Conservation (phyloP, 2,888 invertebrate genomes). For the Caenorhabditis sp. region DNA sequence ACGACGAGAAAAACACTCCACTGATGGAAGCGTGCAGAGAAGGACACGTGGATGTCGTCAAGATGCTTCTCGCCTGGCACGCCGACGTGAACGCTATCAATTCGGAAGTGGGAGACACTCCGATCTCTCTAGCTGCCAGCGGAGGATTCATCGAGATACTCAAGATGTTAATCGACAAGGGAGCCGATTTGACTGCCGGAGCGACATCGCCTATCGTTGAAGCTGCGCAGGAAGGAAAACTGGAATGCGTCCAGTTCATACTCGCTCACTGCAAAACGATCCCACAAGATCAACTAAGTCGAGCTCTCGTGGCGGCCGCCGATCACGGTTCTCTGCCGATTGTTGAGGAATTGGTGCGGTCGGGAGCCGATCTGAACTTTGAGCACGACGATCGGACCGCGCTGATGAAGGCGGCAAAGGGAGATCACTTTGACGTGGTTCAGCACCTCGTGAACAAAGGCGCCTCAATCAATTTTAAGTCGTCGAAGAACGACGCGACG, state of each 20-base stretch:
- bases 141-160: constrained; percentile 91
- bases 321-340: constrained; percentile 84
- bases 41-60: constrained; percentile 85
- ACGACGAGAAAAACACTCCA: constrained; percentile 99
- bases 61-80: constrained; percentile 85
- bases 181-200: constrained; percentile 93
- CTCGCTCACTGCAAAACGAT: constrained; percentile 64
- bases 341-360: constrained; percentile 90
- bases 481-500: constrained; percentile 88
- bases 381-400: constrained; percentile 97
- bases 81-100: constrained; percentile 98
- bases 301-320: constrained; percentile 31
- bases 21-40: constrained; percentile 99
- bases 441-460: constrained; percentile 93
- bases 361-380: constrained; percentile 91
- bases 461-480: constrained; percentile 85
- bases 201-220: constrained; percentile 98
- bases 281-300: constrained; percentile 38
- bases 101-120: constrained; percentile 98
- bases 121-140: constrained; percentile 92
- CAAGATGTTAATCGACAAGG: constrained; percentile 93
- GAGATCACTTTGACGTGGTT: constrained; percentile 95
- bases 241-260: constrained; percentile 86
- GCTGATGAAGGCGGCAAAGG: constrained; percentile 97
- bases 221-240: constrained; percentile 96